Conservation (phyloP, 2,797 vertebrate species). For the Siniperca obscura region DNA sequence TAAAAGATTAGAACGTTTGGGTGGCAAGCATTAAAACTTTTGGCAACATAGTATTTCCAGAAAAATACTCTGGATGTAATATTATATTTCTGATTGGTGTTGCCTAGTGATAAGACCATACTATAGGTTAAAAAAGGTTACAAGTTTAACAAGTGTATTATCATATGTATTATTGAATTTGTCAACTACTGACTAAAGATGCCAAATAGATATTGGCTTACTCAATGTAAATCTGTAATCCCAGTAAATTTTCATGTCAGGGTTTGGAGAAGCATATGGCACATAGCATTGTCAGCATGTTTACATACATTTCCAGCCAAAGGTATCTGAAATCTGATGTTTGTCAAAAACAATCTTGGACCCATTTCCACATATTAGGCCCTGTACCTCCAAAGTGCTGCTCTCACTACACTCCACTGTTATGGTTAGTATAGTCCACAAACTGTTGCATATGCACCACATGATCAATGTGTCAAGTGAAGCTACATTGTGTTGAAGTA, state of each 20-base stretch:
- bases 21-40: background rate
- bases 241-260: background rate
- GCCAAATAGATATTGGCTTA: background rate
- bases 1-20: background rate
- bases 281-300: background rate
- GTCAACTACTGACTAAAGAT: background rate
- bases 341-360: background rate
- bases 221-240: conserved; percentile 1
- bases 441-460: background rate
- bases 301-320: background rate
- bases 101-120: background rate
- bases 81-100: conserved; percentile 2
- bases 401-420: background rate
- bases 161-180: background rate
- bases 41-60: background rate
- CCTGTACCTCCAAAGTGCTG: background rate
- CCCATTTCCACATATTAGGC: background rate
- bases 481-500: background rate
- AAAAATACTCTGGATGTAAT: background rate
- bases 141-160: background rate
- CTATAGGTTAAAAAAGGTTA: background rate
- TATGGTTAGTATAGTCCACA: background rate
- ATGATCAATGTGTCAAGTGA: background rate
- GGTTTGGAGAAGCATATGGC: background rate
- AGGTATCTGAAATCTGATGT: background rate